phyloP scores from a whole-genome alignment of 2,797 vertebrate genomes.

The Octomys mimax region DNA sequence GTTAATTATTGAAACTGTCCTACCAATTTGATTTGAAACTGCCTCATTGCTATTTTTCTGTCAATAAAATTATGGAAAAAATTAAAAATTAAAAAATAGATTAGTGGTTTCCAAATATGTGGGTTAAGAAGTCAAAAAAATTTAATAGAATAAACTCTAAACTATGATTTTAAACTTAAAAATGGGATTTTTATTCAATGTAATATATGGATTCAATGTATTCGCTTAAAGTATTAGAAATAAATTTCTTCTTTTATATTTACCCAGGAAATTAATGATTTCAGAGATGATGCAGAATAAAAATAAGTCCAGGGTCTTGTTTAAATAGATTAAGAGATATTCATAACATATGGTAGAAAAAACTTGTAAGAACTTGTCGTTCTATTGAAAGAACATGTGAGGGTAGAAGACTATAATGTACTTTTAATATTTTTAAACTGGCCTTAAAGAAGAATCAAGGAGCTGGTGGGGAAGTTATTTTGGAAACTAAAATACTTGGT shows the following conservation, averaged over 20 bases:
- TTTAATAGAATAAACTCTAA: too few relatives aligned
- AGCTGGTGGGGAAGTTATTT: background rate
- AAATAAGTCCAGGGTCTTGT: background rate
- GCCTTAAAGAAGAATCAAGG: background rate
- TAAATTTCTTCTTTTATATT: constrained; percentile 1
- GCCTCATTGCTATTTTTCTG: too few relatives aligned
- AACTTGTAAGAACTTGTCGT: background rate
- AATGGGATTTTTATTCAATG: background rate
- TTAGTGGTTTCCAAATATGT: too few relatives aligned
- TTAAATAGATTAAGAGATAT: background rate
- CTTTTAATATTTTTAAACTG: background rate
- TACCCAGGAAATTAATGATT: background rate
- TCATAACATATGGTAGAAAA: background rate
- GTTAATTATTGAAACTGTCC: background rate
- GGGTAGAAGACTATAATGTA: background rate
- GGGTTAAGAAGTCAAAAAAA: too few relatives aligned
- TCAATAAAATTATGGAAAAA: too few relatives aligned
- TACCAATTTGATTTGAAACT: too few relatives aligned
- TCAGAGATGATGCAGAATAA: background rate
- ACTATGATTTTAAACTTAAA: too few relatives aligned
- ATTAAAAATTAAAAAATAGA: too few relatives aligned
- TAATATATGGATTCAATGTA: background rate
- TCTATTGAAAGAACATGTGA: background rate
- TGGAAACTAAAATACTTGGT: background rate
- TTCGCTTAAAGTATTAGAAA: constrained; percentile 36